phyloP scores from a whole-genome alignment of 2,113 vertebrate genomes.

The Sphyrna mokarran region DNA sequence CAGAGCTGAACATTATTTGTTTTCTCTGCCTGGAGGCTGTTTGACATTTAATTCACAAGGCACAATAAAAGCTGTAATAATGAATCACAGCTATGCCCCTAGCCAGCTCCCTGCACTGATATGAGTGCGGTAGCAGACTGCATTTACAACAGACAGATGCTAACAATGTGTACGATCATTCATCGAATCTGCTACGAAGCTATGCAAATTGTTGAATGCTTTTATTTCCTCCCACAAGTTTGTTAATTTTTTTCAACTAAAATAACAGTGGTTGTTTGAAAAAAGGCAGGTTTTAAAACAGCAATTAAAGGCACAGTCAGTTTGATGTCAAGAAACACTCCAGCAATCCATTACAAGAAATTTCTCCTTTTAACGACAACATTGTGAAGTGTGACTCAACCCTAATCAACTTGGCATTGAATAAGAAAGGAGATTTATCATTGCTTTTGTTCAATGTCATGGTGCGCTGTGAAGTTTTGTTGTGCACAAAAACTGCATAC shows the following conservation, averaged over 20 bases:
- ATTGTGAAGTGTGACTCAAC: background rate
- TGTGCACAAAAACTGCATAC: background rate
- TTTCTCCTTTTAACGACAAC: background rate
- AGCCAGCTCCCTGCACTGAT: conserved; percentile 1
- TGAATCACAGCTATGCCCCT: background rate
- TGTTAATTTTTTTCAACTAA: background rate
- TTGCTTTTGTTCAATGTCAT: background rate
- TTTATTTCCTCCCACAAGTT: background rate
- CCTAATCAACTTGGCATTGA: background rate
- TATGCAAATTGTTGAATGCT: background rate
- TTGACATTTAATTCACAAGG: conserved; percentile 18
- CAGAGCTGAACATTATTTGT: background rate
- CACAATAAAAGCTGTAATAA: conserved; percentile 25
- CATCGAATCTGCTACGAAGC: background rate
- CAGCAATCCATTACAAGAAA: background rate
- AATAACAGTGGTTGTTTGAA: background rate
- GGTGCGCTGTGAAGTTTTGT: background rate
- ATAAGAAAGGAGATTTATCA: background rate
- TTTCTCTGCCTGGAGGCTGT: background rate
- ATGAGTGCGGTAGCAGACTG: background rate
- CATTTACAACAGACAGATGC: background rate
- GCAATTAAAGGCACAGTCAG: background rate
- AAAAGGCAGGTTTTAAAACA: background rate
- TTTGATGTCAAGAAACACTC: background rate
- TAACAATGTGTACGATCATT: background rate